These are phyloP conservation scores for Drosophila watanabei DNA, from an alignment of 1,140 invertebrate genomes.

Conservation along the genomic window DNA sequence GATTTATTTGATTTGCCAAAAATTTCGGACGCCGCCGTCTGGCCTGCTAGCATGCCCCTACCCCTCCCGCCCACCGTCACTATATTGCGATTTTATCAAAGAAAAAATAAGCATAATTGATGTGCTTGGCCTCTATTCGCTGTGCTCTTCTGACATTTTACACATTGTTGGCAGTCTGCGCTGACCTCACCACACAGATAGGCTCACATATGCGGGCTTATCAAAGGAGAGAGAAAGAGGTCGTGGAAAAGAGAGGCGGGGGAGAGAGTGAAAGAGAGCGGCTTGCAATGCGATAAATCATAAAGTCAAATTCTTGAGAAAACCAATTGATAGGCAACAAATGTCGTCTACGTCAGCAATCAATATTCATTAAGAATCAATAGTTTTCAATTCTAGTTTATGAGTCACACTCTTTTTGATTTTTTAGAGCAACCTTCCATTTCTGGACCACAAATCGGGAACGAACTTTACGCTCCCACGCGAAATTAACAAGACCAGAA, in stretches of 20 bases:
- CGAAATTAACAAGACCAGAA: constrained; percentile 27
- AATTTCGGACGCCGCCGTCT: constrained; percentile 66
- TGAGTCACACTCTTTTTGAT: constrained; percentile 53
- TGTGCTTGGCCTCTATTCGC: constrained; percentile 70
- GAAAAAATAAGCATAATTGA: constrained; percentile 79
- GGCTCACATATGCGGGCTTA: constrained; percentile 45
- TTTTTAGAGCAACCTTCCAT: constrained; percentile 41
- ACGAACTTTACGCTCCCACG: constrained; percentile 73
- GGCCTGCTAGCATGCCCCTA: constrained; percentile 2
- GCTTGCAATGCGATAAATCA: constrained; percentile 57
- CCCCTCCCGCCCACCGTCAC: constrained; percentile 1
- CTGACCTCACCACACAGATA: constrained; percentile 57
- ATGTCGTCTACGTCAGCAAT: constrained; percentile 64
- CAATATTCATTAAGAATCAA: constrained; percentile 69
- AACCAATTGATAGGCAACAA: constrained; percentile 54
- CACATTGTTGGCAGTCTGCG: constrained; percentile 67
- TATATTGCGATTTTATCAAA: constrained; percentile 76
- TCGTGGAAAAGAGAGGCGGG: constrained; percentile 14
- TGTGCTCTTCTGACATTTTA: constrained; percentile 61
- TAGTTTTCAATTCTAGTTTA: constrained; percentile 23
- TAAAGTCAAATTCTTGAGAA: constrained; percentile 28
- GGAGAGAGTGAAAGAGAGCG: constrained; percentile 29
- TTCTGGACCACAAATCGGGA: constrained; percentile 38
- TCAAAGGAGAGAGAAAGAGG: constrained; percentile 30
- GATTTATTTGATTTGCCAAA: constrained; percentile 72